These are phyloP conservation scores for Lypha dubia DNA, from an alignment of 2,888 invertebrate species.

Conservation along the genomic window DNA sequence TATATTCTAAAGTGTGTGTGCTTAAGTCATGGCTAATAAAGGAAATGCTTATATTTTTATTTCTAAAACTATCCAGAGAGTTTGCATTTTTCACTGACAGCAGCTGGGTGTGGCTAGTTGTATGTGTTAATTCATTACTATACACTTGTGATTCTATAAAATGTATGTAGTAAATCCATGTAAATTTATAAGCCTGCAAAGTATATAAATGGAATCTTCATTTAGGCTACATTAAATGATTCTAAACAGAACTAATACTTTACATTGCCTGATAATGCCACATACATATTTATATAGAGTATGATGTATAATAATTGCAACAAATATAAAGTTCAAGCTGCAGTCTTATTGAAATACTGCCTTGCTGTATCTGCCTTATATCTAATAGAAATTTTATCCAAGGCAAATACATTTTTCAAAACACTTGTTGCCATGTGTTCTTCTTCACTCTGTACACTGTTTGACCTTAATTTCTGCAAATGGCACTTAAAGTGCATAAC, in stretches of 20 bases:
- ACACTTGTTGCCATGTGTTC: not conserved
- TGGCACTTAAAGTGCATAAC: constrained; percentile 1
- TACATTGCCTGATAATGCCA: not conserved
- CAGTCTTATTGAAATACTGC: not conserved
- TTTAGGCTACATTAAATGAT: constrained; percentile 35
- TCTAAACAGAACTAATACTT: constrained; percentile 24
- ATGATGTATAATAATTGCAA: not conserved
- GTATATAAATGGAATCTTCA: constrained; percentile 25
- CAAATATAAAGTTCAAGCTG: not conserved
- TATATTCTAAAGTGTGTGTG: not conserved
- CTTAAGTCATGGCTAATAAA: constrained; percentile 51
- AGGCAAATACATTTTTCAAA: not conserved
- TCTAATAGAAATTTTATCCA: no score
- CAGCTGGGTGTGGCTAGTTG: no score
- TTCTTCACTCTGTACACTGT: not conserved
- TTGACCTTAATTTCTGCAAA: constrained; percentile 14
- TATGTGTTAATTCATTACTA: constrained; percentile 1
- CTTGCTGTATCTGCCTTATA: no score
- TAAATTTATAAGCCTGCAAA: constrained; percentile 23
- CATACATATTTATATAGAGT: not conserved
- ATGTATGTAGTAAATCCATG: not conserved
- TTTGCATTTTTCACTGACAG: not conserved
- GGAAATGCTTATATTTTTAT: constrained; percentile 47
- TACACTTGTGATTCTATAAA: not conserved
- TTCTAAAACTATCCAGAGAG: constrained; percentile 23